These are phyloP conservation scores for Apostichopus leukothele DNA, from an alignment of 53 echinoderm and acorn worm species.

Conservation along the genomic window DNA sequence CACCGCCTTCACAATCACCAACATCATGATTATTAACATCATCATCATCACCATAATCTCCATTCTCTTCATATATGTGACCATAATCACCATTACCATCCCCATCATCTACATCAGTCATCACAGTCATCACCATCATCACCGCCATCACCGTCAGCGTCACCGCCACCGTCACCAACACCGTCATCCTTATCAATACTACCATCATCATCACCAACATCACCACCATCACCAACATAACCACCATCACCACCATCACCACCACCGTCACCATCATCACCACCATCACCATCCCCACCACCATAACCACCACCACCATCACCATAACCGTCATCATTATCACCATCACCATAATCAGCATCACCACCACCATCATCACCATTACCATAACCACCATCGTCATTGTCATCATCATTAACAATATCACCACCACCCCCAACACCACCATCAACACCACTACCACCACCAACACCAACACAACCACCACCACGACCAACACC, in stretches of 20 bases:
- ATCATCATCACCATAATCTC: background rate
- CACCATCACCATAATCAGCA: background rate
- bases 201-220: no score
- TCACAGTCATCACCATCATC: background rate
- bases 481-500: no score
- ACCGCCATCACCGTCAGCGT: no score
- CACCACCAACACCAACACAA: background rate
- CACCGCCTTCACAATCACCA: background rate
- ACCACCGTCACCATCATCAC: no score
- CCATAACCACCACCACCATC: no score
- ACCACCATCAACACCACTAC: background rate
- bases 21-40: constrained; percentile 24
- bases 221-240: no score
- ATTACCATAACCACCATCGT: background rate
- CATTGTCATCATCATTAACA: background rate
- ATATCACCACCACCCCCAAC: background rate
- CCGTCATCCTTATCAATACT: no score
- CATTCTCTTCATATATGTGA: no score
- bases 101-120: constrained; percentile 16
- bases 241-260: no score
- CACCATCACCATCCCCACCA: no score
- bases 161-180: no score
- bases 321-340: background rate
- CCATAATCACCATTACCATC: background rate
- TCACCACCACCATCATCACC: no score